Conservation (phyloP, 2,113 vertebrate species). For the Todiramphus chloris region DNA sequence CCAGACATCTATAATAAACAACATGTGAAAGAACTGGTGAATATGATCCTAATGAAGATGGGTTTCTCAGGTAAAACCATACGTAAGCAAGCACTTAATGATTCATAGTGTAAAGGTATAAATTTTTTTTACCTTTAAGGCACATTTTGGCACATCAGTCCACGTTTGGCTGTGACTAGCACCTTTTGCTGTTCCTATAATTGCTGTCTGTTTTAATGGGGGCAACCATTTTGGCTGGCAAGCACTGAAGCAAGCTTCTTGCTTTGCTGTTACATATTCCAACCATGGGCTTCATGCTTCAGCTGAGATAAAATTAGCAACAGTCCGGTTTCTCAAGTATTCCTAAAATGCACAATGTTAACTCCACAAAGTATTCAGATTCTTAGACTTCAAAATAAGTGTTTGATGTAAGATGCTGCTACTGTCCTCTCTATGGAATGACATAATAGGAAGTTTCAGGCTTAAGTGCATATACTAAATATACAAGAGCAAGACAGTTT, state of each 20-base stretch:
- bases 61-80: constrained; percentile 91
- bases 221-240: neutral
- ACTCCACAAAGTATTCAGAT: neutral
- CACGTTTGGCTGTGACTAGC: neutral
- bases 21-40: constrained; percentile 94
- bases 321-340: neutral
- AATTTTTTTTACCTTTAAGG: neutral
- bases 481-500: neutral
- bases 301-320: neutral
- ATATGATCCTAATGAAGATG: constrained; percentile 94
- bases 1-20: constrained; percentile 96
- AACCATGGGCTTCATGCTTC: neutral
- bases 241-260: neutral
- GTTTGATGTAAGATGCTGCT: neutral
- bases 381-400: neutral
- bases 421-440: neutral
- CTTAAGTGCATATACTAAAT: neutral
- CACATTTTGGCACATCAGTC: neutral
- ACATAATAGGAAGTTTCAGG: neutral
- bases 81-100: neutral
- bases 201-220: neutral
- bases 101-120: neutral
- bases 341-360: neutral
- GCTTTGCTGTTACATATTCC: neutral
- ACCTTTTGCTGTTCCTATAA: neutral